Base-by-base conservation (phyloP, 2,888 invertebrate genomes). In the Rotaria socialis region DNA sequence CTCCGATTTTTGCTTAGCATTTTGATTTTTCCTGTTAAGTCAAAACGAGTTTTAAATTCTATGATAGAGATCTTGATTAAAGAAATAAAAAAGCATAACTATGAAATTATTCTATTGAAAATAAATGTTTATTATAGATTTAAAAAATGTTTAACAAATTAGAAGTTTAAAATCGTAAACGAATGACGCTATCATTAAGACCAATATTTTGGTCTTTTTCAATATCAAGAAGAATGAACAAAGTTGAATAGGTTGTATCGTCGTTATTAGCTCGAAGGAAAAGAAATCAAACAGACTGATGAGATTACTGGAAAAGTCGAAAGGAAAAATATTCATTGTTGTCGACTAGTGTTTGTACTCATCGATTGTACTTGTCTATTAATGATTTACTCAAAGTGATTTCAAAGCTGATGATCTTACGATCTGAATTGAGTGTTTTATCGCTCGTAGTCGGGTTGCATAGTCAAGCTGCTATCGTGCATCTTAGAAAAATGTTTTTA, bases 171-270 rank as follows among this genome's bases (percentile, higher is more conserved):
- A 60, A 10, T 60, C 60, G n/a, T 27, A 14, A n/a, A 60, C 11
- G 10, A 11, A 60, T 60, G 6, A n/a, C 10, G n/a, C 8, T 24
- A 4, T 60, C 7, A 60, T 60, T 27, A n/a, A 27, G 0, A 27
- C 27, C 60, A 60, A 10, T 27, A 60, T 60, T 27, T 10, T 60
- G 10, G 27, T 27, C 58, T 10, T 41, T 19, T 75, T 43, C 43
- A 75, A 75, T 75, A 75, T 75, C 43, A 41, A 75, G 4, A 75
- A 19, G 75, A 22, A 75, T 43, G 11, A 75, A 75, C 43, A 75
- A 22, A 43, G 75, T 75, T 43, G 75, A 75, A 43, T 75, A 7
- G 24, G 75, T 43, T 41, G 6, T 10, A 75, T 75, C 75, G 8
- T 43, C 3, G 22, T 75, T 43, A 43, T 75, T 43, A 16, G 41